phyloP scores from a whole-genome alignment of 2,888 invertebrate genomes.

The Aquatica leii region DNA sequence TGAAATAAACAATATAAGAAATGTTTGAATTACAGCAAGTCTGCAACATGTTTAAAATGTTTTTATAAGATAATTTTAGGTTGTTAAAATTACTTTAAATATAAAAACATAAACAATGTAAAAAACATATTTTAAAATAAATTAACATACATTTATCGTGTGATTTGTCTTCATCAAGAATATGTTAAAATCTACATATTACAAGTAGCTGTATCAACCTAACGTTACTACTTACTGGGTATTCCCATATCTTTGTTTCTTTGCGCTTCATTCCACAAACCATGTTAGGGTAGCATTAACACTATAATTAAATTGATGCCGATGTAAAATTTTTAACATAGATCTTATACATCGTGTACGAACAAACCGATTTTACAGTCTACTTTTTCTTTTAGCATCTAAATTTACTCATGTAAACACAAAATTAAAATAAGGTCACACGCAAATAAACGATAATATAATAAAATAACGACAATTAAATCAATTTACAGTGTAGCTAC shows the following conservation, averaged over 20 bases:
- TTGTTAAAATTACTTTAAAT: neutral
- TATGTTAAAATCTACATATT: neutral
- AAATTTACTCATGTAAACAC: too few species aligned
- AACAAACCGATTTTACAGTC: too few species aligned
- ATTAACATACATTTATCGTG: neutral
- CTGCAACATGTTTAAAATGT: conserved; percentile 7
- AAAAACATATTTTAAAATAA: neutral
- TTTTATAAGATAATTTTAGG: neutral
- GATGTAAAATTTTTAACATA: too few species aligned
- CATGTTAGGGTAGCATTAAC: conserved; percentile 12
- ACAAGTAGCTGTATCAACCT: neutral
- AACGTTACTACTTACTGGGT: conserved; percentile 26
- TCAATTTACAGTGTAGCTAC: conserved; percentile 10
- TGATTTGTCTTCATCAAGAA: neutral
- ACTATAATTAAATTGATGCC: neutral
- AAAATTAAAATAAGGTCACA: neutral
- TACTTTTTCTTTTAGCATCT: too few species aligned
- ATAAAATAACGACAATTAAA: conserved; percentile 5
- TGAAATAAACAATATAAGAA: conserved; percentile 11
- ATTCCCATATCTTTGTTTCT: conserved; percentile 30
- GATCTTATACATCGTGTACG: too few species aligned
- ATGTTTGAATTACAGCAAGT: conserved; percentile 3
- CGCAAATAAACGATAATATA: neutral
- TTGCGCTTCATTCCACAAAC: conserved; percentile 24
- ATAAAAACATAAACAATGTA: conserved; percentile 2